Conservation (phyloP, 2,888 invertebrate species). For the Machimus atricapillus region DNA sequence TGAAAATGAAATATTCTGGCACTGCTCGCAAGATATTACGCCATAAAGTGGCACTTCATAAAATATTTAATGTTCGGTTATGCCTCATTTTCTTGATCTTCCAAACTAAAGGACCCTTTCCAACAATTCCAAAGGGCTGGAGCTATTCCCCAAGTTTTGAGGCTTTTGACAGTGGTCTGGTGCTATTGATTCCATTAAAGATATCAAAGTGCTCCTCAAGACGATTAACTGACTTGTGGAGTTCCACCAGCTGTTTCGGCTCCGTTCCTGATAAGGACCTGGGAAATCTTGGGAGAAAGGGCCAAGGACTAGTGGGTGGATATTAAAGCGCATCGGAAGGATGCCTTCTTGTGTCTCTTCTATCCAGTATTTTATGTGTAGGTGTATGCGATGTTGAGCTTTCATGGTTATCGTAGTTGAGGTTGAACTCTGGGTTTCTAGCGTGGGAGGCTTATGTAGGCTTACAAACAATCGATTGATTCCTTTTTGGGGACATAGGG, state of each 20-base stretch:
- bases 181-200: constrained; percentile 32
- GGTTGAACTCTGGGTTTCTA: constrained; percentile 18
- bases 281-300: constrained; percentile 3
- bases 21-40: background rate
- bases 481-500: constrained; percentile 9
- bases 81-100: background rate
- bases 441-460: constrained; percentile 25
- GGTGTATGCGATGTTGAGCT: background rate
- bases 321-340: constrained; percentile 10
- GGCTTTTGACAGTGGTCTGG: constrained; percentile 2
- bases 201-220: constrained; percentile 25
- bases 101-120: background rate
- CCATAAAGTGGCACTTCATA: background rate
- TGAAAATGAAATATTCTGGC: background rate
- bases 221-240: constrained; percentile 32
- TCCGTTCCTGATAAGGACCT: constrained; percentile 2
- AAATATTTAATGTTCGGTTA: background rate
- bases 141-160: background rate
- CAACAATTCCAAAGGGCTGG: background rate
- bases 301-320: background rate
- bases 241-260: constrained; percentile 13
- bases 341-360: background rate
- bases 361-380: background rate
- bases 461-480: constrained; percentile 32
- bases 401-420: background rate